phyloP scores from a whole-genome alignment of 2,797 vertebrate genomes.

The Gallinago stenura region DNA sequence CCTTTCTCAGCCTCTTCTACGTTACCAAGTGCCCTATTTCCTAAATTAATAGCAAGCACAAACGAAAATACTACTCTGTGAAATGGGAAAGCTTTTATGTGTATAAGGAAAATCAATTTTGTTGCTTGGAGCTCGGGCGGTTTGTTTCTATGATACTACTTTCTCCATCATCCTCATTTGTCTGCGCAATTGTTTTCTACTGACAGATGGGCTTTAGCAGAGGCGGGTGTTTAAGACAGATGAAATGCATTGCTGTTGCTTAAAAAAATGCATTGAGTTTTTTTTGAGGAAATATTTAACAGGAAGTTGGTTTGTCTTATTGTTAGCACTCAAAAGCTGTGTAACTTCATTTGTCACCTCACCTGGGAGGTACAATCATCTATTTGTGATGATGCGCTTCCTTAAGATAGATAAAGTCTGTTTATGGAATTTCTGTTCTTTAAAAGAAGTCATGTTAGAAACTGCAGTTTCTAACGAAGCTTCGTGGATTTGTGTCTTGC shows the following conservation, averaged over 20 bases:
- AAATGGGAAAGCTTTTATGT: background rate
- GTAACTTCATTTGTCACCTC: background rate
- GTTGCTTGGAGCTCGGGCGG: background rate
- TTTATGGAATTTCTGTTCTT: background rate
- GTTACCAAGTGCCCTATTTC: background rate
- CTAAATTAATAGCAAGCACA: background rate
- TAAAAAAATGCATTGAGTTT: background rate
- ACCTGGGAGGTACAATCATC: background rate
- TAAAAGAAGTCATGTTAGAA: background rate
- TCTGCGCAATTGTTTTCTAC: background rate
- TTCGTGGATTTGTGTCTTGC: slow-evolving; percentile 16
- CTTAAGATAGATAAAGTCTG: background rate
- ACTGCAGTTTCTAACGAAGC: background rate
- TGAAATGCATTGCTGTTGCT: background rate
- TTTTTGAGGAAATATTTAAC: background rate
- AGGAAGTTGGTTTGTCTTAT: background rate
- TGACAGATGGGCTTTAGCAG: slow-evolving; percentile 30
- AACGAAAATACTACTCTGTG: background rate
- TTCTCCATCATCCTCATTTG: background rate
- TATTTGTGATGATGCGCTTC: background rate
- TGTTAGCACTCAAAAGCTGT: background rate
- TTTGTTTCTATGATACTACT: background rate
- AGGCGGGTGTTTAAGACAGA: background rate
- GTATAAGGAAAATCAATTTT: background rate
- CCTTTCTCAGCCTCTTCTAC: background rate